Conservation (phyloP, 2,888 invertebrate species). For the Ornithoptera alexandrae region DNA sequence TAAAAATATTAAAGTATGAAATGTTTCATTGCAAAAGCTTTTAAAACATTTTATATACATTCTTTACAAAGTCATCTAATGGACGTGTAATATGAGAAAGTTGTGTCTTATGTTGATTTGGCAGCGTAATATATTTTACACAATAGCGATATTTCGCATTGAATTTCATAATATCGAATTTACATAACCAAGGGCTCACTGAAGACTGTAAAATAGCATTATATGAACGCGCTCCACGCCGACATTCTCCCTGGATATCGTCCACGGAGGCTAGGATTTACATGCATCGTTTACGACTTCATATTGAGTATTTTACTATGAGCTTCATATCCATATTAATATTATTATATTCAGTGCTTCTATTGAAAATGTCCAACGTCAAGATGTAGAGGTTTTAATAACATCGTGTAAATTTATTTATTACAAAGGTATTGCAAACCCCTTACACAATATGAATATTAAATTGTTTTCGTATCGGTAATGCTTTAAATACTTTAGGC, state of each 20-base stretch:
- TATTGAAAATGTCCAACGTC: neutral
- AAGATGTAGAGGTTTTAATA: neutral
- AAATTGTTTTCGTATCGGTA: conserved; percentile 8
- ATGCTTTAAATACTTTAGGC: neutral
- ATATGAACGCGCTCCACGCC: conserved; percentile 31
- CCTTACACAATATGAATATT: conserved; percentile 9
- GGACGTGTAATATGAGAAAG: neutral
- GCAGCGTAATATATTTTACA: neutral
- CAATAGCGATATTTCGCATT: neutral
- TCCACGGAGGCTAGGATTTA: conserved; percentile 22
- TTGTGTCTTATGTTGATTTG: neutral
- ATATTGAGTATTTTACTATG: conserved; percentile 19
- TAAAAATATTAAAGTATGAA: no score
- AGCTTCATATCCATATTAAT: conserved; percentile 1
- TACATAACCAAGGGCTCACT: conserved; percentile 14
- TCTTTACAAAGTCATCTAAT: neutral
- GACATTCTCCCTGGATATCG: conserved; percentile 29
- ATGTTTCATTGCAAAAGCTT: neutral
- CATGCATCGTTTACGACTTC: conserved; percentile 23
- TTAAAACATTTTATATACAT: neutral
- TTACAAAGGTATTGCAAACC: neutral
- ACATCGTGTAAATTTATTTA: neutral
- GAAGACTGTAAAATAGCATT: conserved; percentile 27
- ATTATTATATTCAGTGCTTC: neutral
- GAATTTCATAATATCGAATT: conserved; percentile 21